Evolutionary conservation across 1,140 invertebrate genomes (phyloP).

Genomic region (Rhagoletis zephyria): DNA sequence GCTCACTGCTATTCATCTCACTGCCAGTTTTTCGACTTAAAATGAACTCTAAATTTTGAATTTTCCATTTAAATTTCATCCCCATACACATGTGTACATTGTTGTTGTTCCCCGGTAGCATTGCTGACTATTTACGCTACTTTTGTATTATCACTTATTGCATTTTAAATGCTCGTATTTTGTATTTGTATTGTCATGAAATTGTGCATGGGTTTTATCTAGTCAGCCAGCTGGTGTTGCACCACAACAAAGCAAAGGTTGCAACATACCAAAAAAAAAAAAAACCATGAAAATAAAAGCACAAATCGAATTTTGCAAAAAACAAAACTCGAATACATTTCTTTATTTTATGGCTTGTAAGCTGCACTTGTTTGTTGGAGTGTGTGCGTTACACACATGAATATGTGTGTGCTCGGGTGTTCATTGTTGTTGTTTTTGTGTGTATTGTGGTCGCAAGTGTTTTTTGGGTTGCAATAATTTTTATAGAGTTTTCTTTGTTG

Average conservation of each 20-base stretch:
- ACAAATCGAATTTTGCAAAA: background rate
- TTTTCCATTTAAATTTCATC: too few species aligned
- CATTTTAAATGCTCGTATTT: too few species aligned
- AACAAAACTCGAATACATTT: background rate
- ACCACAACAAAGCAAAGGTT: background rate
- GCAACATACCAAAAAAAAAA: background rate
- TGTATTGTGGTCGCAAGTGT: background rate
- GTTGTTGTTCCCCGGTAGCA: too few species aligned
- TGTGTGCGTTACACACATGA: background rate
- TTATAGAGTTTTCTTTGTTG: constrained; percentile 31
- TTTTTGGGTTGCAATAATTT: background rate
- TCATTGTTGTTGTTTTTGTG: background rate
- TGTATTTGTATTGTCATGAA: too few species aligned
- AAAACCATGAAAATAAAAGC: background rate
- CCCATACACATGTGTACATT: too few species aligned
- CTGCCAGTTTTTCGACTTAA: too few species aligned
- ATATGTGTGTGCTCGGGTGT: background rate
- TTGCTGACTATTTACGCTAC: too few species aligned
- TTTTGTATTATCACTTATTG: too few species aligned
- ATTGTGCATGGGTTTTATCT: too few species aligned
- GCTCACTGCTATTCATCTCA: too few species aligned
- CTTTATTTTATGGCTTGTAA: background rate
- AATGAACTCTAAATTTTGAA: too few species aligned
- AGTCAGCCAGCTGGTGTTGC: background rate
- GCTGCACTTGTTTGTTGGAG: background rate